Evolutionary conservation across 2,797 vertebrate species (phyloP), one percentile per base, ranked within the genome.

Genomic region (Acridotheres tristis): DNA sequence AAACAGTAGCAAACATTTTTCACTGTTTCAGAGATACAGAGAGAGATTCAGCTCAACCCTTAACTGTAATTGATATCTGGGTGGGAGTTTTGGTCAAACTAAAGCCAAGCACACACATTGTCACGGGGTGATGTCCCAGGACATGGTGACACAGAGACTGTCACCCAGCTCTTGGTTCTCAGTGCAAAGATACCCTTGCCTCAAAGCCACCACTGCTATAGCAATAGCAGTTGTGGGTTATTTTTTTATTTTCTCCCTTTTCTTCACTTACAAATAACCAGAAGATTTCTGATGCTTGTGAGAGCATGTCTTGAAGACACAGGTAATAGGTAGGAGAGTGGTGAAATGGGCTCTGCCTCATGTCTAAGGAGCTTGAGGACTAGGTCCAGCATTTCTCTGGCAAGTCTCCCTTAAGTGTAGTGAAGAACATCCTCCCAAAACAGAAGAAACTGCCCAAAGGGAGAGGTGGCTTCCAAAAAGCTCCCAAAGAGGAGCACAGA

Each of bases 1-100:
- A 66, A 74, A 23, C 4, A 40, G 22, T 13, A 65, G 6, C 0
- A 1, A 74, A n/a, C 0, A 0, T 12, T 54, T 63, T 67, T 63
- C 45, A 3, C 36, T 21, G 9, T 43, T 72, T 42, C 42, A 21
- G 69, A 90, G 53, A 47, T 50, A 29, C 11, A 8, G 16, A 50
- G 34, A 90, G 19, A 2, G 3, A 68, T 36, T n/a, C n/a, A 32
- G 32, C 34, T 76, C 59, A 43, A 1, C 69, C 42, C 32, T 48
- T 58, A 57, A 34, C 34, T 62, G 51, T 58, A 71, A 50, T 40
- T 91, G 45, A 9, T 38, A 30, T 43, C 48, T 54, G 43, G 15
- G 27, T 42, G 53, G 42, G 55, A 74, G 25, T 75, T 23, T 65
- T 66, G 50, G 51, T 73, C 50, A 84, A 67, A 89, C 80, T 19